Conservation (phyloP, 2,797 vertebrate species). For the Vespertilio murinus region DNA sequence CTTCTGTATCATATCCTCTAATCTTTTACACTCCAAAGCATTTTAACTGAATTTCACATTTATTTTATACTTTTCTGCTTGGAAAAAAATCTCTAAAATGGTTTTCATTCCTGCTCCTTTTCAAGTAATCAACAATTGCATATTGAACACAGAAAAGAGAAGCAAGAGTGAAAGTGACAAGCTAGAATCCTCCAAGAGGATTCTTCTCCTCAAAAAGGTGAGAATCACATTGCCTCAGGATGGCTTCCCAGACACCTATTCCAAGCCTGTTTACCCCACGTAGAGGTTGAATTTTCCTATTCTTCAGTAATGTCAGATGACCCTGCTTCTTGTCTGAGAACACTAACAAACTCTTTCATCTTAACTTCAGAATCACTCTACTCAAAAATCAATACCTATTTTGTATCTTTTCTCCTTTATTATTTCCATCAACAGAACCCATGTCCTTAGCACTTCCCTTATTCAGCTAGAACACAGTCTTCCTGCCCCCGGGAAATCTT, state of each 20-base stretch:
- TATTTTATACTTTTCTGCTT: conserved; percentile 4
- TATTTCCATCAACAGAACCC: conserved; percentile 40
- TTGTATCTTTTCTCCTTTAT: conserved; percentile 30
- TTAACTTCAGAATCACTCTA: conserved; percentile 9
- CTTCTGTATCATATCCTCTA: neutral
- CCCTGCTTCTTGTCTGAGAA: neutral
- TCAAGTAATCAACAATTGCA: neutral
- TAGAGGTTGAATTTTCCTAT: neutral
- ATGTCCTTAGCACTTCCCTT: conserved; percentile 17
- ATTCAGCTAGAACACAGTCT: conserved; percentile 49
- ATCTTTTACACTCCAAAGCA: neutral
- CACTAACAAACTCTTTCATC: neutral
- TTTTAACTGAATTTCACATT: conserved; percentile 42
- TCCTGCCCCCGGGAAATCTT: conserved; percentile 42
- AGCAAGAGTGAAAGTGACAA: neutral
- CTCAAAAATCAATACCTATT: neutral
- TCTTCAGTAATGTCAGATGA: neutral
- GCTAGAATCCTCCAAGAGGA: neutral
- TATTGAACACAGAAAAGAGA: neutral
- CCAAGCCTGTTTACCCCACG: neutral
- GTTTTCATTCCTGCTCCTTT: conserved; percentile 1
- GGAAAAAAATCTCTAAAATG: neutral
- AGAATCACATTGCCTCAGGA: neutral
- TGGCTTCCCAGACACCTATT: neutral
- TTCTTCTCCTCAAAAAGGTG: neutral